Conservation (phyloP, 2,888 invertebrate species). For the Spatulosminthurus flaviceps region DNA sequence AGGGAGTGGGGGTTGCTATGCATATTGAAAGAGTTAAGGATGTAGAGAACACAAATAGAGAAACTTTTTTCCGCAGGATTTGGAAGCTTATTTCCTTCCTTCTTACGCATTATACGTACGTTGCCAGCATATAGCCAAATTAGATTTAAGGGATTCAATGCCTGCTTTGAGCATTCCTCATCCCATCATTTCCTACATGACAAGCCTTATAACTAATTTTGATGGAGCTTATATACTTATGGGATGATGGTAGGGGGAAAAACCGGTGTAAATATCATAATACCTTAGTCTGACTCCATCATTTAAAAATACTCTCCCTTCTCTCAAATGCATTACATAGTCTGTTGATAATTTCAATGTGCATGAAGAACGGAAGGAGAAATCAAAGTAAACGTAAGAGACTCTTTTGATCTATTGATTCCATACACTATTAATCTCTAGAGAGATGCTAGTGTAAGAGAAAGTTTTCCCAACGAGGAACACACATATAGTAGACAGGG, state of each 20-base stretch:
- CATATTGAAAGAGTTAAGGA: no score
- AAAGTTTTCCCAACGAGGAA: not conserved
- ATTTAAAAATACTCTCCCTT: not conserved
- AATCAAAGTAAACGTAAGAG: constrained; percentile 18
- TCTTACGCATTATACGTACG: no score
- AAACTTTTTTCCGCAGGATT: no score
- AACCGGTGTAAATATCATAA: not conserved
- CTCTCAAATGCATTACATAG: not conserved
- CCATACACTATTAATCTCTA: constrained; percentile 10
- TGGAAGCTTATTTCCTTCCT: no score
- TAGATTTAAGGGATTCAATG: no score
- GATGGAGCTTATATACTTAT: not conserved
- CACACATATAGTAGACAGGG: no score
- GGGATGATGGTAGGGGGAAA: no score
- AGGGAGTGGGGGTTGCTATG: no score
- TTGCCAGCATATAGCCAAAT: no score
- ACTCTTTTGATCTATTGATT: constrained; percentile 18
- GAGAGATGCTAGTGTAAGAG: not conserved
- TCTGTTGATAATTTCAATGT: constrained; percentile 3
- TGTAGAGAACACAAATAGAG: no score
- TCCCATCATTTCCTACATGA: not conserved
- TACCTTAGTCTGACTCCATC: not conserved
- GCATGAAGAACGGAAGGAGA: not conserved
- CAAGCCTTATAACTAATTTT: not conserved
- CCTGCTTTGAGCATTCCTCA: no score